phyloP scores from a whole-genome alignment of 1,140 invertebrate genomes.

The Leptinotarsa texana region DNA sequence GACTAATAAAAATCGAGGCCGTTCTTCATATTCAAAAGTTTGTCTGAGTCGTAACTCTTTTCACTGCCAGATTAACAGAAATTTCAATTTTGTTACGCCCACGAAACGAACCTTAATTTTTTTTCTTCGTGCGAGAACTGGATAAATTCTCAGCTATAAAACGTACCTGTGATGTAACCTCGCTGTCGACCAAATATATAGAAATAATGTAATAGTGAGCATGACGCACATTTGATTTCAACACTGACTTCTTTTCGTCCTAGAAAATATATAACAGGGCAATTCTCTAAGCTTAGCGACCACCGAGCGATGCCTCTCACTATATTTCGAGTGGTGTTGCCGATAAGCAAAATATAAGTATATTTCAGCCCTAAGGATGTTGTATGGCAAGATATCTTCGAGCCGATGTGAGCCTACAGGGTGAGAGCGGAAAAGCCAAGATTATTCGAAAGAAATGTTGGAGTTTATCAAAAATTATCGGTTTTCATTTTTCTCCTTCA shows the following conservation, averaged over 20 bases:
- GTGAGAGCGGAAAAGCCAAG: not conserved
- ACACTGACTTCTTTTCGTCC: not conserved
- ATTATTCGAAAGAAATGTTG: too few relatives aligned
- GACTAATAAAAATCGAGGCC: not conserved
- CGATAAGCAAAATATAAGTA: constrained; percentile 2
- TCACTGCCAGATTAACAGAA: too few relatives aligned
- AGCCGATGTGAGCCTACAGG: constrained; percentile 11
- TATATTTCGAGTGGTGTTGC: constrained; percentile 9
- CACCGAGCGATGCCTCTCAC: constrained; percentile 34
- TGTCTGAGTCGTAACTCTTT: too few relatives aligned
- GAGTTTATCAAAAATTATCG: too few relatives aligned
- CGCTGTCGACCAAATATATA: constrained; percentile 48
- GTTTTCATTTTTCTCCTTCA: too few relatives aligned
- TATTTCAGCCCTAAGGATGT: constrained; percentile 17
- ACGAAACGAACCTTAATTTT: too few relatives aligned
- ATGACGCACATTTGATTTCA: constrained; percentile 23
- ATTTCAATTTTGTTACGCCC: too few relatives aligned
- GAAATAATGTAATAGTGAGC: constrained; percentile 25
- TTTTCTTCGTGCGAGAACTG: not conserved
- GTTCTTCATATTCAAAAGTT: too few relatives aligned
- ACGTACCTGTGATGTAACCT: constrained; percentile 52
- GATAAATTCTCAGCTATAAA: constrained; percentile 19
- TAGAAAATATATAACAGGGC: constrained; percentile 48
- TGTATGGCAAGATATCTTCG: constrained; percentile 16
- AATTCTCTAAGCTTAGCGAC: constrained; percentile 56